These are phyloP conservation scores for Achatina immaculata DNA, from an alignment of 1,140 invertebrate genomes.

Conservation along the genomic window DNA sequence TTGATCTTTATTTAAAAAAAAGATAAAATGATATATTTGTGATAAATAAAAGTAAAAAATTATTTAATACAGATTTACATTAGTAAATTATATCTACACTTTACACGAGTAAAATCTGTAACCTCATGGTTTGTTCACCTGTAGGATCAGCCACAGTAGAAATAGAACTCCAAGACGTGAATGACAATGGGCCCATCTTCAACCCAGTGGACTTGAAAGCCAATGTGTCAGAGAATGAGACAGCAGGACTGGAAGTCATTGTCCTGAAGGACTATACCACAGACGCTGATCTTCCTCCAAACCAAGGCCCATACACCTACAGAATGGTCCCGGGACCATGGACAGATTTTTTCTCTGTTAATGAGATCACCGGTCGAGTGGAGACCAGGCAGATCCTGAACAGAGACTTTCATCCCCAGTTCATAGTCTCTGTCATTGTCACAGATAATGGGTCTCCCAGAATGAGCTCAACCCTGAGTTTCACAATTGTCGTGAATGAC, in stretches of 20 bases:
- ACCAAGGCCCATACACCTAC: slow-evolving; percentile 89
- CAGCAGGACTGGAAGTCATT: slow-evolving; percentile 85
- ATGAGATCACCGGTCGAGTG: slow-evolving; percentile 84
- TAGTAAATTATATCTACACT: no score
- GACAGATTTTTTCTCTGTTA: slow-evolving; percentile 78
- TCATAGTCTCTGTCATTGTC: slow-evolving; percentile 84
- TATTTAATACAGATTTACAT: no score
- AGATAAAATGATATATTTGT: no score
- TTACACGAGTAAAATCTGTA: no score
- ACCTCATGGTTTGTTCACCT: slow-evolving; percentile 43
- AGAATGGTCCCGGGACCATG: slow-evolving; percentile 83
- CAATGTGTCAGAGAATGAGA: slow-evolving; percentile 89
- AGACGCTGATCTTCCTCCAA: slow-evolving; percentile 92
- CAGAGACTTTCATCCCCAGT: slow-evolving; percentile 80
- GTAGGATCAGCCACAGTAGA: slow-evolving; percentile 86
- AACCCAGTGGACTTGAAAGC: slow-evolving; percentile 83
- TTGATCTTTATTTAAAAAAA: no score
- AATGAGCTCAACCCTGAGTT: slow-evolving; percentile 83
- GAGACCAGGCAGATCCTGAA: slow-evolving; percentile 85
- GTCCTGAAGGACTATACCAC: slow-evolving; percentile 80
- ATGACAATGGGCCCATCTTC: slow-evolving; percentile 93
- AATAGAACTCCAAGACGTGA: slow-evolving; percentile 85
- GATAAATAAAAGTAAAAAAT: no score
- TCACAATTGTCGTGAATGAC: slow-evolving; percentile 85
- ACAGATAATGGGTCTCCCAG: slow-evolving; percentile 88